Base-by-base conservation (phyloP, 2,113 vertebrate species). In the Brachypteracias leptosomus region DNA sequence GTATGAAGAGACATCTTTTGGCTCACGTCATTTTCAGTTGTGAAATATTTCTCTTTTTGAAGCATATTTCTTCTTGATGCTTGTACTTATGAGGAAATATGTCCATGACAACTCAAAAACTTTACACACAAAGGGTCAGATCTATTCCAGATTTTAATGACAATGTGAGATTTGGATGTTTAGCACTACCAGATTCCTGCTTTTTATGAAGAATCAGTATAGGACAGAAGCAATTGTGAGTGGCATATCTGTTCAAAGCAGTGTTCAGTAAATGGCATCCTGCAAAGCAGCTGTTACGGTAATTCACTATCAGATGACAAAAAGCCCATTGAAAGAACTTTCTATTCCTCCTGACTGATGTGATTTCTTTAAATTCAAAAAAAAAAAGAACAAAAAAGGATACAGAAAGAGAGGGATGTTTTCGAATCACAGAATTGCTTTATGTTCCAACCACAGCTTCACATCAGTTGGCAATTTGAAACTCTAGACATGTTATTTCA, bases 401-500 rank as follows among this genome's bases (percentile, higher is more conserved):
- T 15, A 42, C 42, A 42, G 11, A 22, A 8, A 58, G 33, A 42
- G 17, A 9, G 9, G 58, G 20, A 36, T 70, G 33, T 75, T 90
- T 94, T 93, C 61, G 91, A 85, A 81, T 74, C 83, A 72, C 33
- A 65, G 55, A 70, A 63, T 57, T 90, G 44, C 58, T 70, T 55
- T 63, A n/a, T 87, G 89, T 84, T 86, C 57, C 73, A 82, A 47
- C 29, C 3, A 3, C 71, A 79, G 55, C 74, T 89, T 92, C 73
- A 81, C 35, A 81, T 82, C 87, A 75, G 62, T 19, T 65, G 74
- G 82, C 74, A 82, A 82, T 87, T 65, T 92, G 70, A 87, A 89
- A 91, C 66, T 42, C 70, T 36, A 82, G 87, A 95, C 70, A 54
- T 46, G 77, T 75, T 94, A 95, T 95, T 94, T 61, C 70, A 79